phyloP scores from a whole-genome alignment of 2,113 vertebrate species.

The Alethe castanea region DNA sequence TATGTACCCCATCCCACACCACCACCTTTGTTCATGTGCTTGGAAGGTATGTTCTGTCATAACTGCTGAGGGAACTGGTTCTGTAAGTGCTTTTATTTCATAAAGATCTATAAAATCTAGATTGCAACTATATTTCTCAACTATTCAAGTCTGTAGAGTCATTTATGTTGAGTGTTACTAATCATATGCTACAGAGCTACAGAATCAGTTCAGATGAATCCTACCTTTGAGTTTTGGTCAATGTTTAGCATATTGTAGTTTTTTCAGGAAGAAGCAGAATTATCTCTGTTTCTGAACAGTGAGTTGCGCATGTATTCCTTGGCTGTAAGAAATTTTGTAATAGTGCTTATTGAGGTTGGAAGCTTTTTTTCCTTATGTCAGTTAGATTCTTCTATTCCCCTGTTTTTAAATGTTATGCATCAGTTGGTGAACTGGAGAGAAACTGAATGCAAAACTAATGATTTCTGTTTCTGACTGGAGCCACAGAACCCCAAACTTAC shows the following conservation, averaged over 20 bases:
- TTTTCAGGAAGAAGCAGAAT: not conserved
- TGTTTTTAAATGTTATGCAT: not conserved
- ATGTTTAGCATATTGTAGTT: not conserved
- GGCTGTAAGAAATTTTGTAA: not conserved
- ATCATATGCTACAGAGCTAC: not conserved
- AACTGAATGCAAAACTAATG: not conserved
- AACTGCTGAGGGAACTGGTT: not conserved
- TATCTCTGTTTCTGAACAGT: not conserved
- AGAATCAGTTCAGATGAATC: not conserved
- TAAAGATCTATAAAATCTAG: not conserved
- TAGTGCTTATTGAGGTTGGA: not conserved
- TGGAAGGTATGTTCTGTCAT: not conserved
- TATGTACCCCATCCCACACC: not conserved
- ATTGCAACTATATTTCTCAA: not conserved
- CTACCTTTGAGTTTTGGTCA: not conserved
- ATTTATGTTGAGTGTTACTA: not conserved
- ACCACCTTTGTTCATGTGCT: not conserved
- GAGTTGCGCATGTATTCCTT: not conserved
- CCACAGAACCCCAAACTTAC: not conserved
- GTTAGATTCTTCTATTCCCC: not conserved
- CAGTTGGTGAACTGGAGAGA: not conserved
- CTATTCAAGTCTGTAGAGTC: not conserved
- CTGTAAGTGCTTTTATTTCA: not conserved
- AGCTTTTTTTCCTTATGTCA: accelerated
- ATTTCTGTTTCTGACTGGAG: not conserved